A percentile compares a stretch with the other conserved stretches of the same genome.
Conservation (phyloP, 35 echinoderm and acorn worm species). For the Ophioderma brevispina region DNA sequence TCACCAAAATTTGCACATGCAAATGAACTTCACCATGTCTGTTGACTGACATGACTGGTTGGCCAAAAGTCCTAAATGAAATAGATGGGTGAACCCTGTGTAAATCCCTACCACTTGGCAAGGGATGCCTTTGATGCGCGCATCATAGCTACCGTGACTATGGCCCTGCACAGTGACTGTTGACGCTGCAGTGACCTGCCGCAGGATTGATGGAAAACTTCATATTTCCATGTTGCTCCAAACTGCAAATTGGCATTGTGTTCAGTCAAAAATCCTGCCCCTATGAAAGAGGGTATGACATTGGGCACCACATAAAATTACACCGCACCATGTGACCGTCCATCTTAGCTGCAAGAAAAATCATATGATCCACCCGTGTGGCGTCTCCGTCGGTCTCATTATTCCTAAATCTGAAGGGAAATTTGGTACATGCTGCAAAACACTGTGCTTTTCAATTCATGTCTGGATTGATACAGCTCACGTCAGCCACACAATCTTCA, state of each 20-base stretch:
- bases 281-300: background rate
- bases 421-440: background rate
- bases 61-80: conserved; percentile 24
- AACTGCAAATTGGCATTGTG: background rate
- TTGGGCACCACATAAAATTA: background rate
- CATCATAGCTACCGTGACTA: conserved; percentile 14
- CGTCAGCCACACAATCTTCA: background rate
- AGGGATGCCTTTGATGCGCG: conserved; percentile 22
- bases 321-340: background rate
- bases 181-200: background rate
- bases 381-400: background rate
- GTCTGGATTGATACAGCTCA: background rate
- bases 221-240: background rate
- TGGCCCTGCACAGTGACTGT: conserved; percentile 28
- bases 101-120: background rate
- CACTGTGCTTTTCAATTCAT: background rate
- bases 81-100: conserved; percentile 32
- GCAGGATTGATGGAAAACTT: background rate
- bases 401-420: background rate
- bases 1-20: conserved; percentile 29
- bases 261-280: background rate
- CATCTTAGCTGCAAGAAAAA: background rate
- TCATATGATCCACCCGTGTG: background rate
- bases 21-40: conserved; percentile 12
- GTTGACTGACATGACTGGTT: conserved; percentile 40